phyloP scores from a whole-genome alignment of 92 coral and sea anemone species.

The Umimayanthus chanpuru region DNA sequence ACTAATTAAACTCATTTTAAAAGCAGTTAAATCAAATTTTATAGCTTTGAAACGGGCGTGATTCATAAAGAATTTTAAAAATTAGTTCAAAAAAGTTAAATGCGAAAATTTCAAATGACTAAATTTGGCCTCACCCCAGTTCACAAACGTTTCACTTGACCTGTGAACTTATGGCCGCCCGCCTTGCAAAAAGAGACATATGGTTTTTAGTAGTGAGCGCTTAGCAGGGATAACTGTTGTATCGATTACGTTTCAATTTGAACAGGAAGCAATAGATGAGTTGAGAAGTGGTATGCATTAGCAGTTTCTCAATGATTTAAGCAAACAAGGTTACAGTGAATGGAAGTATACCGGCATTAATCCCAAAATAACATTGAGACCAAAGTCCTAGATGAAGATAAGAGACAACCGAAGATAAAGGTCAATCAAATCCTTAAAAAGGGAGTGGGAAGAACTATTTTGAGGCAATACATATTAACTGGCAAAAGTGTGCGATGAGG shows the following conservation, averaged over 20 bases:
- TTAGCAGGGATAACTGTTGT: neutral
- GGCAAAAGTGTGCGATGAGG: too few species aligned
- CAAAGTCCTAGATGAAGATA: too few species aligned
- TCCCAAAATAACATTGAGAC: too few species aligned
- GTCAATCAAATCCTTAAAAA: too few species aligned
- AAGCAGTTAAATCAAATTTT: neutral
- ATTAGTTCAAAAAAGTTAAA: neutral
- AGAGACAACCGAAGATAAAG: too few species aligned
- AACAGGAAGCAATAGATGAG: constrained; percentile 26
- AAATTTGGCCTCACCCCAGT: neutral
- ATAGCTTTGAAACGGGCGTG: neutral
- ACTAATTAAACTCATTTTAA: too few species aligned
- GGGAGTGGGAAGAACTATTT: too few species aligned
- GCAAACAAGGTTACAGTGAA: neutral
- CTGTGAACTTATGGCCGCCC: neutral
- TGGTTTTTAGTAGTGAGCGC: neutral
- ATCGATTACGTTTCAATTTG: constrained; percentile 38
- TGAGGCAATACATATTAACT: too few species aligned
- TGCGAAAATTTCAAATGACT: neutral
- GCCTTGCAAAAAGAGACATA: neutral
- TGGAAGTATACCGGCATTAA: too few species aligned
- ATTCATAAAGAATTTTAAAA: too few species aligned
- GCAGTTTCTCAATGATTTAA: neutral
- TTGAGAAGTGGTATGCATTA: constrained; percentile 19
- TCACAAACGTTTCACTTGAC: neutral